Percentiles rank a stretch among this genome's conserved stretches.
phyloP scores from a whole-genome alignment of 2,888 invertebrate genomes.

The Sussaba pulchella region DNA sequence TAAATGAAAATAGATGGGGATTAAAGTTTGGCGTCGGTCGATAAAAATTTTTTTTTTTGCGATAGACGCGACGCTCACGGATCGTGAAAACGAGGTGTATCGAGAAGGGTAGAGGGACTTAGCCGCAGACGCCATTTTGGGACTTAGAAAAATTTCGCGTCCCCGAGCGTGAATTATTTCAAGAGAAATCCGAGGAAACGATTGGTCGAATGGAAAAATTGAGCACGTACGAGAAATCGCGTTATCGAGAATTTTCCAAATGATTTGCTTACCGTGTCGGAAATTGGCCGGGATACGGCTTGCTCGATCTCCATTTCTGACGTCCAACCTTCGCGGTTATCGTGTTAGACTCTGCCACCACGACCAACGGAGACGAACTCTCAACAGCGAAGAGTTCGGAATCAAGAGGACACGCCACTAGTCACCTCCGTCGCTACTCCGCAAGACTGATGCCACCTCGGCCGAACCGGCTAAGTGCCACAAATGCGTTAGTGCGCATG shows the following conservation, averaged over 20 bases:
- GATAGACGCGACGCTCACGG: too few species aligned
- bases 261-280: conserved; percentile 78
- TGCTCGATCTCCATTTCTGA: conserved; percentile 81
- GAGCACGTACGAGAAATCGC: conserved; percentile 66
- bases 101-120: conserved; percentile 85
- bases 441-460: conserved; percentile 51
- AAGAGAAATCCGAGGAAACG: conserved; percentile 85
- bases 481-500: conserved; percentile 87
- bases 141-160: conserved; percentile 90
- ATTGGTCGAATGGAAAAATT: conserved; percentile 64
- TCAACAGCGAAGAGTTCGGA: conserved; percentile 60
- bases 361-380: conserved; percentile 62
- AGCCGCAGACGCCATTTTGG: conserved; percentile 94
- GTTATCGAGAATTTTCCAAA: conserved; percentile 23
- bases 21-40: not conserved
- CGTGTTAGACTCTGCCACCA: conserved; percentile 77
- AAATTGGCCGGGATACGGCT: conserved; percentile 74
- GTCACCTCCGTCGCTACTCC: conserved; percentile 55
- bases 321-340: conserved; percentile 66
- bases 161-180: conserved; percentile 83
- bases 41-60: too few species aligned
- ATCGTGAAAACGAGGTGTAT: conserved; percentile 63
- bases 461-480: conserved; percentile 85
- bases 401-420: conserved; percentile 56
- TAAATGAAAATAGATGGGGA: not conserved